Base-by-base conservation (phyloP, 2,888 invertebrate genomes). In the Melanargia galathea region DNA sequence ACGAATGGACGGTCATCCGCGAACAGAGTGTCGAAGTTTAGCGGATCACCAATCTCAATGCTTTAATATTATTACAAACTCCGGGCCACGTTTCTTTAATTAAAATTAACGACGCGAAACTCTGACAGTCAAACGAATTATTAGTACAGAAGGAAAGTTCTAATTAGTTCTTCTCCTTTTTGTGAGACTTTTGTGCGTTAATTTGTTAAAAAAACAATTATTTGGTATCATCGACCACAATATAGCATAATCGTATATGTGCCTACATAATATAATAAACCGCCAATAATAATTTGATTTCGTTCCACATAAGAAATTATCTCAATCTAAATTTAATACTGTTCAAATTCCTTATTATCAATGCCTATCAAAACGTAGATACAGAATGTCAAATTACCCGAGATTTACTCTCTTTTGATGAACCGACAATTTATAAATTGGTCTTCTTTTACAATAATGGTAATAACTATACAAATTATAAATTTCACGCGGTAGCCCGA, bases 61-160 rank as follows among this genome's bases (percentile, higher is more conserved):
- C 85, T 89, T 88, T 90, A 91, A 90, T 90, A 90, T 88, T 87
- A 88, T 90, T 86, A 89, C 89, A 84, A 89, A 89, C 86, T 87
- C 80, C 71, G 81, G 82, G 80, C 83, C 81, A 83, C 87, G 85
- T 89, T 91, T 89, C 91, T 91, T 91, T 90, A 91, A 91, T 91
- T 90, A 90, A 91, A 91, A 91, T 91, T 90, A 91, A 91, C 90
- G 90, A 90, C 87, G 87, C 82, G 82, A 90, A 91, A 91, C 86
- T 91, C 88, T 87, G 88, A 90, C 90, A 90, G 86, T 90, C 87
- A 89, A 89, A 90, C 90, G 90, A 90, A 91, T 91, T 91, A 90
- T 91, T 90, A 87, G 87, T 88, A 90, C 86, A 86, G 89, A 85
- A 86, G 86, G 81, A 77, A 90, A 90, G 88, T 90, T 91, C 90